Evolutionary conservation across 2,113 vertebrate genomes (phyloP), one percentile per base, ranked within the genome.

Genomic region (Pelvicachromis taeniatus): DNA sequence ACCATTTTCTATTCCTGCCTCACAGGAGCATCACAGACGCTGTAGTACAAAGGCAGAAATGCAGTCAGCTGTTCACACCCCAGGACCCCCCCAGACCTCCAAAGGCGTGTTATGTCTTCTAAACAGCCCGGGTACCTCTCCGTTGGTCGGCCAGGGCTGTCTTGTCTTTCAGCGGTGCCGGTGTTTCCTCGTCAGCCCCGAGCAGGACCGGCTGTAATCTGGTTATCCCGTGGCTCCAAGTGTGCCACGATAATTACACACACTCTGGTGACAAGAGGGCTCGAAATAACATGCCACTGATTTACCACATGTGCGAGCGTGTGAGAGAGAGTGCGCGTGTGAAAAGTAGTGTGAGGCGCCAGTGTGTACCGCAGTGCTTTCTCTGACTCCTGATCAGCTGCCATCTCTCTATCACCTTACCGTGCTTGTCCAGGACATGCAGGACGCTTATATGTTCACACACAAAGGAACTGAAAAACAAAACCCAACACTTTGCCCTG

Each of bases 341-440:
- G 45, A 45, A 55, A 81, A 80, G 80, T 88, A 58, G 90, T 77
- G 90, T 79, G 81, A 90, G 94, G 93, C 92, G 94, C 94, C 94
- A 95, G 92, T 65, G 29, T 92, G 85, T 83, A 91, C 89, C 29
- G 83, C 89, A 85, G 92, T 87, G 92, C 93, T 94, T 92, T 95
- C 95, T 95, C 94, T 93, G 87, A 91, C 94, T 95, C 92, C 94
- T 87, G 88, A 93, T 95, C 94, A 96, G 95, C 94, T 95, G 94
- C 90, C 89, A 88, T 93, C 92, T 93, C 86, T 94, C 92, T 91
- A 89, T 91, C 87, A 85, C 89, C 92, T 92, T 55, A 80, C 82
- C 73, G 81, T 77, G 90, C 75, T 75, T 87, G 77, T 89, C 84
- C 85, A 75, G 79, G 48, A 84, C 78, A 56, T 6, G 23, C 31